Conservation (phyloP, 2,888 invertebrate species). For the Acanthosepion lycidas region DNA sequence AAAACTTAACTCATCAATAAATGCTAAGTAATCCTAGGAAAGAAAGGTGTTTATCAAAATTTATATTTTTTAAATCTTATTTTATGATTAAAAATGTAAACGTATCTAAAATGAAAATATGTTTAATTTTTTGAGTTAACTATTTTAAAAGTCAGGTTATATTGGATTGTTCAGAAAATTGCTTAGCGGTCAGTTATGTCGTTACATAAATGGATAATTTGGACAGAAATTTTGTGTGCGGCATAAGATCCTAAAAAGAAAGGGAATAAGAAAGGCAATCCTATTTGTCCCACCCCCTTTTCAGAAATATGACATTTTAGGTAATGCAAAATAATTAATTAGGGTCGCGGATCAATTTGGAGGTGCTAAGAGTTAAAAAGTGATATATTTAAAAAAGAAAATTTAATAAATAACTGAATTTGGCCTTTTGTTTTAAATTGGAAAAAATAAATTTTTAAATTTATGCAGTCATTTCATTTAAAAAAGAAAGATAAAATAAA, state of each 20-base stretch:
- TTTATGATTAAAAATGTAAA: not conserved
- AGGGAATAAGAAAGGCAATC: not conserved
- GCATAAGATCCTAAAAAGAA: not conserved
- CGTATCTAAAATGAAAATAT: not conserved
- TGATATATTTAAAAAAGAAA: not conserved
- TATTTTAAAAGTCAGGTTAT: not conserved
- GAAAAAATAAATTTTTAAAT: not conserved
- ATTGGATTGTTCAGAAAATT: not conserved
- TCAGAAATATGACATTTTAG: not conserved
- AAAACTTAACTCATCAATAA: not conserved
- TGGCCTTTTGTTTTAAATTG: not conserved
- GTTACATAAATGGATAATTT: not conserved
- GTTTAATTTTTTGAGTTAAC: not conserved
- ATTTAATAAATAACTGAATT: not conserved
- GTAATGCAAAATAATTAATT: not conserved
- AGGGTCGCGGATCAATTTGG: not conserved
- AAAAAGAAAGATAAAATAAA: not conserved
- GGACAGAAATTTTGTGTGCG: not conserved
- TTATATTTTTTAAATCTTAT: not conserved
- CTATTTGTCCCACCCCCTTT: not conserved
- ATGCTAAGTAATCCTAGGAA: not conserved
- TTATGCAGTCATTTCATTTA: not conserved
- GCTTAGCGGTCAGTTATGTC: not conserved
- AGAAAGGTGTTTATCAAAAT: not conserved
- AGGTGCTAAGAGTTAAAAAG: not conserved